These are phyloP conservation scores for Macaria notata DNA, from an alignment of 2,888 invertebrate species.

Conservation along the genomic window DNA sequence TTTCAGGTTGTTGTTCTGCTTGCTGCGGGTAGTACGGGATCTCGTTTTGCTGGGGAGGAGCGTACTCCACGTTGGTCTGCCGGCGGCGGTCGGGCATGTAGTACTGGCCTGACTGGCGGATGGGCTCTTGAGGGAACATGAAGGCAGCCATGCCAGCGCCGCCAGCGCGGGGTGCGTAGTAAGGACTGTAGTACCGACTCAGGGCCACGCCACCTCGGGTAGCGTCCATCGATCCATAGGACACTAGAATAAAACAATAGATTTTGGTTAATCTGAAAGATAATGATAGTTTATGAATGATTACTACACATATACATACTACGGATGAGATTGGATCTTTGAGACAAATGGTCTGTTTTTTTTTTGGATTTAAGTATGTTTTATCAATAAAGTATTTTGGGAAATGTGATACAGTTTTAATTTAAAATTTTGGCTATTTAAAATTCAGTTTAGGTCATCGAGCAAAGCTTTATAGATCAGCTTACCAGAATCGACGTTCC, in stretches of 20 bases:
- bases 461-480: constrained; percentile 22
- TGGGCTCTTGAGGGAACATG: constrained; percentile 57
- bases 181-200: constrained; percentile 74
- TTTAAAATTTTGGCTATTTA: too few species aligned
- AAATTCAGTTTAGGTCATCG: too few species aligned
- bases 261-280: constrained; percentile 11
- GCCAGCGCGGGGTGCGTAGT: constrained; percentile 57
- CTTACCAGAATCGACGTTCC: constrained; percentile 71
- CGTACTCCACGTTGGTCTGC: constrained; percentile 61
- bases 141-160: constrained; percentile 70
- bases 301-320: too few species aligned
- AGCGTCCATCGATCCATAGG: constrained; percentile 65
- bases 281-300: too few species aligned
- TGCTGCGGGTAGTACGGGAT: constrained; percentile 50
- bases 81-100: constrained; percentile 69
- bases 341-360: too few species aligned
- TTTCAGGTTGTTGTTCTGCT: constrained; percentile 63
- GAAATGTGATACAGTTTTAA: too few species aligned
- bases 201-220: constrained; percentile 68
- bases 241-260: constrained; percentile 47
- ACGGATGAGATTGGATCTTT: too few species aligned
- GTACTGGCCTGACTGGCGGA: constrained; percentile 60
- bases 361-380: too few species aligned
- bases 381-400: too few species aligned
- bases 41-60: constrained; percentile 64